Percentiles rank a stretch among this genome's conserved stretches.
Conservation (phyloP, 2,113 vertebrate species). For the Solea senegalensis region DNA sequence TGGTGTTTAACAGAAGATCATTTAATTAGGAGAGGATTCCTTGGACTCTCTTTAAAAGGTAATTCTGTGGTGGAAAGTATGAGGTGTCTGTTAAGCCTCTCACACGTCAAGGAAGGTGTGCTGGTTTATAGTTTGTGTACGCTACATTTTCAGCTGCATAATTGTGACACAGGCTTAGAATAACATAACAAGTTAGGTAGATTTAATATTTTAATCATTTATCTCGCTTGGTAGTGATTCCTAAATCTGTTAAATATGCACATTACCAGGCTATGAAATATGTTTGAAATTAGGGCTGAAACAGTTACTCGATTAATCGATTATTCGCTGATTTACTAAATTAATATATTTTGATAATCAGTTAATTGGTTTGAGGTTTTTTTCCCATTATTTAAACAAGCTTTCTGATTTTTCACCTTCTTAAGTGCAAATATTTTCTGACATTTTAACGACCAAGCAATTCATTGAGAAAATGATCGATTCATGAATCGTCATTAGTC, state of each 20-base stretch:
- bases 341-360: too few relatives aligned
- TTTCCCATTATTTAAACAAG: too few relatives aligned
- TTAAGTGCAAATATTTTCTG: too few relatives aligned
- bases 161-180: neutral
- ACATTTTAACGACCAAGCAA: too few relatives aligned
- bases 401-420: too few relatives aligned
- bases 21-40: neutral
- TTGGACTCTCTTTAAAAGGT: neutral
- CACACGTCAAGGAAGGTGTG: constrained; percentile 19
- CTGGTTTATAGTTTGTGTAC: neutral
- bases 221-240: neutral
- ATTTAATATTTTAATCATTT: neutral
- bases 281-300: neutral
- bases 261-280: neutral
- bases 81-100: constrained; percentile 33
- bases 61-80: constrained; percentile 14
- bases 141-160: neutral
- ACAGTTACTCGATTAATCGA: too few relatives aligned
- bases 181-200: neutral
- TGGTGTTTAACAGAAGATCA: neutral
- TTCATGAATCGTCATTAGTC: too few relatives aligned
- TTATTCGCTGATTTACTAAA: too few relatives aligned
- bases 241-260: neutral
- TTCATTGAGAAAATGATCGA: too few relatives aligned
- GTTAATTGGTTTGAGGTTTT: too few relatives aligned